Base-by-base conservation (phyloP, 1,140 invertebrate species). In the Ips typographus region DNA sequence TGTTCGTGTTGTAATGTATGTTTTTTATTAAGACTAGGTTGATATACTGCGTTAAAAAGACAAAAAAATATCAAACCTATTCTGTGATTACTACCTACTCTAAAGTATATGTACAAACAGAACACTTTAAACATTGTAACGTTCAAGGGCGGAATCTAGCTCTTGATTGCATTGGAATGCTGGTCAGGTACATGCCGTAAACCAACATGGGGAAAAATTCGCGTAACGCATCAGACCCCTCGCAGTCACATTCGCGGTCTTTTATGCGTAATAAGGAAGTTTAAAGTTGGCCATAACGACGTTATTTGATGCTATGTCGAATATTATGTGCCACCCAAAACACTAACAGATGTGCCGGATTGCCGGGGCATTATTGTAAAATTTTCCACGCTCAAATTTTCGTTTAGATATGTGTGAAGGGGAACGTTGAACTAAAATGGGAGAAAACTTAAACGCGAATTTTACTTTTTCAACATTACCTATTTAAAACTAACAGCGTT, bases 201-300 rank as follows among this genome's bases (percentile, higher is more conserved):
- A 66, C 4, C 47, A 65, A 58, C 39, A 49, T 66, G 64, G 64
- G 64, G 64, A 66, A 47, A 57, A 37, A 47, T 66, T 57, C 22
- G 6, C 37, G 53, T 58, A 47, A 66, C 64, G 64, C 64, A 58
- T 58, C 42, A 47, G 8, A 58, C 40, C 53, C 64, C 64, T 47
- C 53, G n/a, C 40, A 49, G 39, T 38, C 64, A 57, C 53, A 38
- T 66, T 57, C 55, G 58, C 58, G 39, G 66, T 62, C 36, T 62
- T 68, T 68, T 59, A 68, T 68, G 66, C 59, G 47, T 68, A 68
- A 68, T 68, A 68, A 62, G 66, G 66, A 60, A 56, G 59, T 68
- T 68, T 61, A 61, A 68, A 68, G 49, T 56, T 58, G 57, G 57
- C 65, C 41, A 53, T 68, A 49, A 59, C 55, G 43, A 36, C 43